Evolutionary conservation across 2,797 vertebrate genomes (phyloP).

Genomic region (Typhlichthys subterraneus): DNA sequence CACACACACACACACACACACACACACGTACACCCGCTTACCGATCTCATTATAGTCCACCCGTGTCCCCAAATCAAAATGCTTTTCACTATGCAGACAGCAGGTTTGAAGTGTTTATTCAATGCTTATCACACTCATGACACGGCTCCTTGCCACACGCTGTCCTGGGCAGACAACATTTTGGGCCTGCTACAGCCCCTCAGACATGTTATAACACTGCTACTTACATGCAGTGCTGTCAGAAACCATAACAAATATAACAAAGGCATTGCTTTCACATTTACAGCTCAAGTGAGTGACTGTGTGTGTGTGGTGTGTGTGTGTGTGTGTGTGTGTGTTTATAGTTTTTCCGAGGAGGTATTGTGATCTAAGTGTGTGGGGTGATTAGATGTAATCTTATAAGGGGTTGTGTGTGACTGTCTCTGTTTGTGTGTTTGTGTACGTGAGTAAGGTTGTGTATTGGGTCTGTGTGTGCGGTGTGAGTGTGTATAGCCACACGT

Average conservation of each 20-base stretch:
- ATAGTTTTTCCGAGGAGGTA: conserved; percentile 68
- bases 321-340: conserved; percentile 26
- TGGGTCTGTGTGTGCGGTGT: too few relatives aligned
- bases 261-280: conserved; percentile 59
- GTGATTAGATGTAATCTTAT: conserved; percentile 70
- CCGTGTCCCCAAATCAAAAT: conserved; percentile 56
- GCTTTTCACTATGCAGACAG: conserved; percentile 53
- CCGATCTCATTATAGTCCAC: conserved; percentile 48
- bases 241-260: conserved; percentile 76
- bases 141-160: conserved; percentile 36
- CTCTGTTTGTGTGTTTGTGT: conserved; percentile 3
- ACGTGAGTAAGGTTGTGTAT: background rate
- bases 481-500: too few relatives aligned
- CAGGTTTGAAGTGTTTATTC: conserved; percentile 61
- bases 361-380: conserved; percentile 67
- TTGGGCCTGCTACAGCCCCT: conserved; percentile 59
- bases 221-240: conserved; percentile 73
- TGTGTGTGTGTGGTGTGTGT: conserved; percentile 1
- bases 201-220: conserved; percentile 76
- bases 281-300: conserved; percentile 47
- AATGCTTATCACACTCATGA: conserved; percentile 62
- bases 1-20: background rate
- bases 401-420: conserved; percentile 42
- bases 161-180: conserved; percentile 41
- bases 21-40: conserved; percentile 21